A percentile compares a stretch with the other conserved stretches of the same genome.
These are phyloP conservation scores for Danionella dracula DNA, from an alignment of 2,797 vertebrate genomes.

Conservation along the genomic window DNA sequence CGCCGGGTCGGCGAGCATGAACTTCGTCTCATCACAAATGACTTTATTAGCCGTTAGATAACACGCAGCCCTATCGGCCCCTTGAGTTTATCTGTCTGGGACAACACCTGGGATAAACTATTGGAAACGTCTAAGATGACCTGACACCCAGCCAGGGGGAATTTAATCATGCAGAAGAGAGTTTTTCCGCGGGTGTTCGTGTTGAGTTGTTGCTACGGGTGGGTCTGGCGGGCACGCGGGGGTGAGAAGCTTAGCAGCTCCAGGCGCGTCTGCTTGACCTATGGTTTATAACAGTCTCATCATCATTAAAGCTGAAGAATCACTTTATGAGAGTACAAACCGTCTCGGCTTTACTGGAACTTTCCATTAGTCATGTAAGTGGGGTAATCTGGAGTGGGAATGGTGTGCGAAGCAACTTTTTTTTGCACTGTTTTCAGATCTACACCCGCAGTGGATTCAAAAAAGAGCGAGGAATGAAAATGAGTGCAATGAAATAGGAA, in stretches of 20 bases:
- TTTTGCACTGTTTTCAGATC: conserved; percentile 54
- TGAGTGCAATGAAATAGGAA: conserved; percentile 34
- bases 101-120: conserved; percentile 50
- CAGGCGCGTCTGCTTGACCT: conserved; percentile 49
- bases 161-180: neutral
- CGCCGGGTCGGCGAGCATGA: conserved; percentile 50
- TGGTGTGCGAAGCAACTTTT: conserved; percentile 58
- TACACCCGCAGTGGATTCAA: conserved; percentile 35
- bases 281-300: conserved; percentile 65
- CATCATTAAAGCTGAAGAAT: conserved; percentile 63
- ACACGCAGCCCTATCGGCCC: conserved; percentile 59
- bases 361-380: conserved; percentile 71
- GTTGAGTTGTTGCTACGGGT: neutral
- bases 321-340: conserved; percentile 65
- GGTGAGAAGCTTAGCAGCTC: neutral
- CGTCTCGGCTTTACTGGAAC: conserved; percentile 61
- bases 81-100: conserved; percentile 61
- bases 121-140: conserved; percentile 35
- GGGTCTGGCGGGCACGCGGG: no score
- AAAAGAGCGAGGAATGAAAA: conserved; percentile 39
- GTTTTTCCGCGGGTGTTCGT: neutral
- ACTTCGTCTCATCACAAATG: conserved; percentile 74
- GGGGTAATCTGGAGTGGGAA: conserved; percentile 60
- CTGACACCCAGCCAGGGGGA: conserved; percentile 36
- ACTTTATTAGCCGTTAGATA: conserved; percentile 73